A percentile compares a stretch with the other conserved stretches of the same genome.
Evolutionary conservation across 64 coral and sea anemone genomes (phyloP).

Genomic region (Platygyra sinensis): DNA sequence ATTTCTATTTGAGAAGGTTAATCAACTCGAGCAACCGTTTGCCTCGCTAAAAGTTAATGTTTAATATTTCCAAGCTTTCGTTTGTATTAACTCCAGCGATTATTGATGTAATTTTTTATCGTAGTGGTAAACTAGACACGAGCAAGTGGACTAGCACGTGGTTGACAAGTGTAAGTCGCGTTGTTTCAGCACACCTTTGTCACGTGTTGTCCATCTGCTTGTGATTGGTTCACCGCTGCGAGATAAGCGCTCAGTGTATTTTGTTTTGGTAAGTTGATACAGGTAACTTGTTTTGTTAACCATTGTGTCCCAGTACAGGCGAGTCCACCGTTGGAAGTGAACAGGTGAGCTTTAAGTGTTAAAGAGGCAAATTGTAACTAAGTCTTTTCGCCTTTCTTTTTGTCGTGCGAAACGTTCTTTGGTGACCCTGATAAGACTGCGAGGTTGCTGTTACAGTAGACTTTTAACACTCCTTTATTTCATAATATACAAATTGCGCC

Average conservation of each 20-base stretch:
- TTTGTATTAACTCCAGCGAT: not conserved
- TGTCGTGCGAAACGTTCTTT: no score
- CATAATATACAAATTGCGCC: no score
- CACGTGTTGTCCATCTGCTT: not conserved
- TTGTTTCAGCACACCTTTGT: not conserved
- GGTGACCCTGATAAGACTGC: no score
- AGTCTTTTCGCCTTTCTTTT: not conserved
- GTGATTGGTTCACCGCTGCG: not conserved
- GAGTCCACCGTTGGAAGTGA: not conserved
- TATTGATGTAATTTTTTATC: not conserved
- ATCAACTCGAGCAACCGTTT: not conserved
- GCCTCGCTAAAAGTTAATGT: not conserved
- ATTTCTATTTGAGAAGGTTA: not conserved
- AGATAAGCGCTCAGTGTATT: not conserved
- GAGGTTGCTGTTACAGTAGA: no score
- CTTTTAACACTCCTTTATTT: no score
- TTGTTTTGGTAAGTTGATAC: slow-evolving; percentile 22
- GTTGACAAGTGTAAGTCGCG: not conserved
- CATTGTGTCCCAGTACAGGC: slow-evolving; percentile 51
- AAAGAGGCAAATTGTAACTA: not conserved
- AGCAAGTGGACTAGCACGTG: not conserved
- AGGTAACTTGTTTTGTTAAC: slow-evolving; percentile 59
- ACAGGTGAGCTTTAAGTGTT: slow-evolving; percentile 10
- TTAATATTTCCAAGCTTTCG: not conserved
- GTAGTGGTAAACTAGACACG: not conserved